phyloP scores from a whole-genome alignment of 2,113 vertebrate species.

The Pedetes capensis region DNA sequence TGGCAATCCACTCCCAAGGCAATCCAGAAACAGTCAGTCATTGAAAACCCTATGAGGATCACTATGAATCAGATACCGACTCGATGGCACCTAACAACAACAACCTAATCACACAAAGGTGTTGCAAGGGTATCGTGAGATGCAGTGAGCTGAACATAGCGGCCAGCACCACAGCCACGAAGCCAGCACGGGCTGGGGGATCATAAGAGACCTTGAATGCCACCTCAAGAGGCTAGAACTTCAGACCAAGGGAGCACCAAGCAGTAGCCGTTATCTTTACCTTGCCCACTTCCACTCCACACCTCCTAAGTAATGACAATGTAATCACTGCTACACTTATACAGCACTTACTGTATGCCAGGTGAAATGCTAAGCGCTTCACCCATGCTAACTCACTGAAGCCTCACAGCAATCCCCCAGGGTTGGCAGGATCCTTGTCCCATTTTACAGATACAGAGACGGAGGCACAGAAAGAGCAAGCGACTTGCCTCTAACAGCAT shows the following conservation, averaged over 20 bases:
- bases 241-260: background rate
- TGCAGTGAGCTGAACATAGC: background rate
- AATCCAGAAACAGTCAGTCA: too few species aligned
- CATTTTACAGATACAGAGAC: background rate
- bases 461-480: background rate
- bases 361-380: background rate
- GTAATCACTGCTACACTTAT: background rate
- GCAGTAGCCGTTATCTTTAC: background rate
- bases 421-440: background rate
- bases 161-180: accelerated
- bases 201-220: background rate
- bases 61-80: too few species aligned
- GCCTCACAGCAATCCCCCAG: background rate
- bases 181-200: background rate
- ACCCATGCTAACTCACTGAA: background rate
- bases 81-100: too few species aligned
- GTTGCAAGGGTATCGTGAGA: background rate
- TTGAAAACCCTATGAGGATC: too few species aligned
- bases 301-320: background rate
- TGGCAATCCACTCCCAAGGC: too few species aligned
- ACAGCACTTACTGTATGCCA: background rate
- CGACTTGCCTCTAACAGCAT: background rate
- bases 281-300: background rate
- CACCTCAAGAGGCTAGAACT: background rate
- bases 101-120: too few species aligned